Base-by-base conservation (phyloP, 2,888 invertebrate species). In the Carterocephalus palaemon region DNA sequence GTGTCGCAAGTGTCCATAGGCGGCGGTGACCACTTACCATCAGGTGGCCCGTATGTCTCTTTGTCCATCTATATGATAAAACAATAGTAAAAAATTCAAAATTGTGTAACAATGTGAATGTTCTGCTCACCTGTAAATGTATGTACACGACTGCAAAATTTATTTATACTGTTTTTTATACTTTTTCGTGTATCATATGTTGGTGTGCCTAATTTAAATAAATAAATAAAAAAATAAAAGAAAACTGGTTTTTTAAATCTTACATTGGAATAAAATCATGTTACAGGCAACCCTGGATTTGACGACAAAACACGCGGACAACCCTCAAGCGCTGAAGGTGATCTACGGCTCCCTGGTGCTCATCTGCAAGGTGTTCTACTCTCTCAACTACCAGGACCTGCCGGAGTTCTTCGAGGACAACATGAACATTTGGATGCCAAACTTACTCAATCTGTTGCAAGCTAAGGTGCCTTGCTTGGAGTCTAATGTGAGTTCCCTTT, bases 341-440 rank as follows among this genome's bases (percentile, higher is more conserved):
- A 95, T 98, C 55, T 98, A 96, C 64, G 93, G 93, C 41, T 97
- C 97, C 0, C 83, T 99, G 20, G 91, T 94, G 12, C 88, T 98
- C 15, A 93, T 97, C 46, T 93, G 94, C 64, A 98, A 99, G 81
- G 95, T 99, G 36, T 99, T 99, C 87, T 96, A 96, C 78, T 98
- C 98, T 0, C 89, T 99, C 10, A 99, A 99, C 79, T 95, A 93
- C 56, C 99, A 99, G 89, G 99, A 99, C 79, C 84, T 99, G 57
- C 99, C 99, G 0, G 99, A 99, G 83, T 98, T 96, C 86, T 99
- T 99, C 73, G 99, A 99, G 78, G 99, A 99, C 71, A 97, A 98
- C 74, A 97, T 99, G 93, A 88, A 88, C 12, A 90, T 89, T 0
- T 99, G 99, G 99, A 99, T 99, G 98, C 90, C 91, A 0, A 92